Base-by-base conservation (phyloP, 2,113 vertebrate genomes). In the Rhombomys opimus region DNA sequence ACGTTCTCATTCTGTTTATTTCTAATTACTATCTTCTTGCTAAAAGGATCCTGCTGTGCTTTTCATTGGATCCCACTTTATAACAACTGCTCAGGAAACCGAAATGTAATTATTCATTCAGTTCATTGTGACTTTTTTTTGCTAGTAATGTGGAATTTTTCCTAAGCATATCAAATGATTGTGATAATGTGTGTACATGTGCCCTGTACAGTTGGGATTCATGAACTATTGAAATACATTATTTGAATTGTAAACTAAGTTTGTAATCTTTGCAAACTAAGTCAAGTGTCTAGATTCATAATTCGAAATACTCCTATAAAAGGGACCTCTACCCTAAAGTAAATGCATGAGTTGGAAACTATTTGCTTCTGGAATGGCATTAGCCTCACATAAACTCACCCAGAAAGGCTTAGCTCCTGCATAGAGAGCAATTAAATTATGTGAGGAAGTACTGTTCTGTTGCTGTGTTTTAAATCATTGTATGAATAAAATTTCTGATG, bases 11-110 rank as follows among this genome's bases (percentile, higher is more conserved):
- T 80, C 3, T 77, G 20, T 63, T 12, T 75, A 8, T 73, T 89
- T 96, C n/a, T 86, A 91, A 73, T 25, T 27, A 89, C 11, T 87
- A 8, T 73, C 12, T 93, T 93, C 52, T 76, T 95, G 18, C 15
- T 93, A 25, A 93, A 78, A 91, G 46, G 5, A 41, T 82, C 3
- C 15, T 94, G 27, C 32, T 22, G 22, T 89, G 59, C 23, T 77
- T 94, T 17, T 80, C 20, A 82, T 80, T 95, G 52, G 10, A 50
- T 65, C 41, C 38, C 72, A 91, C 5, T 18, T 86, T 85, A 65
- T 87, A 18, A 63, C 3, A 22, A 15, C 18, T 67, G 18, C 35
- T 93, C 5, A 90, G 23, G n/a, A 41, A 90, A 63, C 46, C 76
- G 18, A 4, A 73, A 35, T 73, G 23, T 59, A 30, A 20, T 38